These are phyloP conservation scores for Hipparchia sbordonii DNA, from an alignment of 2,888 invertebrate species.

Conservation along the genomic window DNA sequence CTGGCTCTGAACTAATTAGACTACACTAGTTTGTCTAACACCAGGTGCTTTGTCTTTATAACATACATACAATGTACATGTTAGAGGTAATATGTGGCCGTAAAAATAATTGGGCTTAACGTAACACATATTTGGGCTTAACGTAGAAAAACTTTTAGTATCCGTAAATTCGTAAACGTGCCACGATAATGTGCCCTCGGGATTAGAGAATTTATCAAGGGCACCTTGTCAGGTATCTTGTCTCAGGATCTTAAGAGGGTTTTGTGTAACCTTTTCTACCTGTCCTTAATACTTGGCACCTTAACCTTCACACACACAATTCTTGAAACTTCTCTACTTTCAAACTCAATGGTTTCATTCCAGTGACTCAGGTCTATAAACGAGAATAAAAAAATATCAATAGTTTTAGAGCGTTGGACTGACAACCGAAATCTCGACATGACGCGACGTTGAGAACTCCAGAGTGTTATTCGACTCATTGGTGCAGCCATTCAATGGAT, in stretches of 20 bases:
- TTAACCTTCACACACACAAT: too few relatives aligned
- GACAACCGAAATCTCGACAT: too few relatives aligned
- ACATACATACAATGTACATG: not conserved
- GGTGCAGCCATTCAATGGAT: too few relatives aligned
- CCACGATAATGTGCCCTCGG: slow-evolving; percentile 8
- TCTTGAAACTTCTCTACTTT: too few relatives aligned
- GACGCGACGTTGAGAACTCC: too few relatives aligned
- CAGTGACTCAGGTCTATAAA: too few relatives aligned
- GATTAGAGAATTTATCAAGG: slow-evolving; percentile 19
- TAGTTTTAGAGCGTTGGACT: too few relatives aligned
- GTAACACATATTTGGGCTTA: not conserved
- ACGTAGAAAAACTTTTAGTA: slow-evolving; percentile 9
- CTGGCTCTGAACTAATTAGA: too few relatives aligned
- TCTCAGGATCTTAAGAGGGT: slow-evolving; percentile 17
- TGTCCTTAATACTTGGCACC: not conserved
- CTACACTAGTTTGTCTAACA: too few relatives aligned
- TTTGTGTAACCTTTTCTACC: slow-evolving; percentile 10
- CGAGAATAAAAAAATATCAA: too few relatives aligned
- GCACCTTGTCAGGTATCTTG: slow-evolving; percentile 10
- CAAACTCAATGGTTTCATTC: too few relatives aligned
- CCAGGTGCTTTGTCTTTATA: not conserved
- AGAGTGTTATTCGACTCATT: too few relatives aligned
- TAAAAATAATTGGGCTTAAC: not conserved
- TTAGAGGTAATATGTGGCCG: not conserved
- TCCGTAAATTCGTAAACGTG: slow-evolving; percentile 4